Evolutionary conservation across 2,113 vertebrate genomes (phyloP).

Genomic region (Carassius carassius): DNA sequence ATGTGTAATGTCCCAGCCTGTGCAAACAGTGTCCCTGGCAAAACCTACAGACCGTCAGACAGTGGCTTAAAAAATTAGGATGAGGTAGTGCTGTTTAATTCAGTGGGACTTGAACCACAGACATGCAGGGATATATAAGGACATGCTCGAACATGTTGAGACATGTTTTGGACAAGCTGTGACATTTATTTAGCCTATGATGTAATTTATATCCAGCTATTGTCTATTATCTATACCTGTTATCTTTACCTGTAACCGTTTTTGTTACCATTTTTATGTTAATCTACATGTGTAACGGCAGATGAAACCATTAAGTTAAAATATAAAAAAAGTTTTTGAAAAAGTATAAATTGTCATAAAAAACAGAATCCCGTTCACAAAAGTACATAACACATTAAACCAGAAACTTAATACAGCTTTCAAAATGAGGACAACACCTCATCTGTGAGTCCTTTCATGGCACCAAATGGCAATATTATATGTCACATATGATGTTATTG

Average conservation of each 20-base stretch:
- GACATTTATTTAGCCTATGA: background rate
- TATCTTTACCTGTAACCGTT: background rate
- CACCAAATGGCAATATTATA: background rate
- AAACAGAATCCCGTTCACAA: background rate
- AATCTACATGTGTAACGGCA: background rate
- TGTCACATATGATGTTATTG: conserved; percentile 13
- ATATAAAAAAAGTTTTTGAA: background rate
- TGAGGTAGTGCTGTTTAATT: conserved; percentile 21
- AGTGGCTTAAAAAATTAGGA: background rate
- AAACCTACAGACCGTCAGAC: background rate
- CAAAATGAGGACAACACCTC: conserved; percentile 12
- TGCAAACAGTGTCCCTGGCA: background rate
- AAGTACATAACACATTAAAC: background rate
- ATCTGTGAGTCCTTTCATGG: background rate
- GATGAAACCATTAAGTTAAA: background rate
- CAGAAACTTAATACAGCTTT: background rate
- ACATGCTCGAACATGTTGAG: conserved; percentile 10
- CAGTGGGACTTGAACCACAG: background rate
- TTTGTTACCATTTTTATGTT: background rate
- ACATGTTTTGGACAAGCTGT: conserved; percentile 7
- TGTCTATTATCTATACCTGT: conserved; percentile 5
- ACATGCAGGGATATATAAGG: background rate
- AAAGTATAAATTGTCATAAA: background rate
- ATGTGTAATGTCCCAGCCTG: background rate
- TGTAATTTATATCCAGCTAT: conserved; percentile 16